Conservation (phyloP, 2,113 vertebrate genomes). For the Lagopus muta region DNA sequence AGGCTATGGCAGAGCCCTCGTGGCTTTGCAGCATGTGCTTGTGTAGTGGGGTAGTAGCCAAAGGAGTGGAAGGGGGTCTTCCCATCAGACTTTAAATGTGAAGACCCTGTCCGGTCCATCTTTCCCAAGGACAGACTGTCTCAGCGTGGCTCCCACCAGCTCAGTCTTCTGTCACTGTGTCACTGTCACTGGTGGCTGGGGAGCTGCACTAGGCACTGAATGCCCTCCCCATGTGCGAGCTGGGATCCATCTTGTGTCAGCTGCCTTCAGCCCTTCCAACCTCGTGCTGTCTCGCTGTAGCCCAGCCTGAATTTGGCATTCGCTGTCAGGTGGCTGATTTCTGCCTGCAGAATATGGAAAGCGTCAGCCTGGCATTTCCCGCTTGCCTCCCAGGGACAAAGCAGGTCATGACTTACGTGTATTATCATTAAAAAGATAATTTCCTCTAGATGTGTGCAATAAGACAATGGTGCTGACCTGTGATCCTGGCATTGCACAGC, state of each 20-base stretch:
- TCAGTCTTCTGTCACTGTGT: background rate
- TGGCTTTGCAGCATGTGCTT: accelerated
- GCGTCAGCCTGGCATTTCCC: background rate
- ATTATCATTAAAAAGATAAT: conserved; percentile 25
- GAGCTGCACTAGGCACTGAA: background rate
- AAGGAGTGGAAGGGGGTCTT: background rate
- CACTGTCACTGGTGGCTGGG: background rate
- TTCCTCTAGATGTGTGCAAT: conserved; percentile 31
- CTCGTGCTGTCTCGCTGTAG: background rate
- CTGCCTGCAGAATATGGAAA: background rate
- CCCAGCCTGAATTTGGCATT: background rate
- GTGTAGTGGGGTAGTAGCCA: background rate
- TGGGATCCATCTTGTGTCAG: background rate
- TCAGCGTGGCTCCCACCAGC: background rate
- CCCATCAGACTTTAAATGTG: background rate
- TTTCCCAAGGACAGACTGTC: background rate
- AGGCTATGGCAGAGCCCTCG: background rate
- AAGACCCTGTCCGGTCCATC: background rate
- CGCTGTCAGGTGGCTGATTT: background rate
- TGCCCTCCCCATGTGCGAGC: background rate
- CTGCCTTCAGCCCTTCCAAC: background rate
- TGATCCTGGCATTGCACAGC: background rate
- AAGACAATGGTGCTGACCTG: conserved; percentile 12
- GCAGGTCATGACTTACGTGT: background rate
- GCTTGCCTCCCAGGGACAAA: background rate